A percentile compares a stretch with the other conserved stretches of the same genome.
phyloP scores from a whole-genome alignment of 2,797 vertebrate species.

The Hipposideros larvatus region DNA sequence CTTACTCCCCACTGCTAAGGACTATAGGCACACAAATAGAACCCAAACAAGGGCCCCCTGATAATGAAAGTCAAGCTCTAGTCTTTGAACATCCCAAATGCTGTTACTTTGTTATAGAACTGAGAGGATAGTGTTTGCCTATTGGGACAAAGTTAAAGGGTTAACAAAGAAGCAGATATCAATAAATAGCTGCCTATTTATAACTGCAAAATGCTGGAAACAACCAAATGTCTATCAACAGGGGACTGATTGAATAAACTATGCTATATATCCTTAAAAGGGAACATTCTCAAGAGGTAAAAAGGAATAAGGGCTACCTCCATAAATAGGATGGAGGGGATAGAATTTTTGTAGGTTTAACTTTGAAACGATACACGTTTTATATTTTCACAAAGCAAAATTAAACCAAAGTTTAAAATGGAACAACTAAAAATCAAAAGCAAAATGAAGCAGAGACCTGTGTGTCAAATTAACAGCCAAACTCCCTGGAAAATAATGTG shows the following conservation, averaged over 20 bases:
- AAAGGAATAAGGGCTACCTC: neutral
- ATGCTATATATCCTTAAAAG: neutral
- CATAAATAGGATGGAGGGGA: neutral
- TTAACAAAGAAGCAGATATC: neutral
- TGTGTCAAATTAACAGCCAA: neutral
- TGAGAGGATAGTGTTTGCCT: neutral
- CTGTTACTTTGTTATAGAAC: neutral
- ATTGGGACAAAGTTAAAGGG: conserved; percentile 21
- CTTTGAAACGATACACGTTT: conserved; percentile 36
- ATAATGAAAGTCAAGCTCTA: conserved; percentile 18
- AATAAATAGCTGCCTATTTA: conserved; percentile 36
- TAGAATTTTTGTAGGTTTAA: conserved; percentile 54
- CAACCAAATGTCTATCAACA: conserved; percentile 33
- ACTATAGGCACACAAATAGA: neutral
- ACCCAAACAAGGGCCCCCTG: neutral
- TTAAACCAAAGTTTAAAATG: conserved; percentile 31
- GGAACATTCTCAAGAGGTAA: neutral
- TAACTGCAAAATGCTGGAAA: conserved; percentile 47
- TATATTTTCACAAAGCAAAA: conserved; percentile 46
- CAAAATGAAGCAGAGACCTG: conserved; percentile 47
- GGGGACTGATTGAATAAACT: neutral
- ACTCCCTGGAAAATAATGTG: conserved; percentile 26
- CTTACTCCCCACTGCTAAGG: neutral
- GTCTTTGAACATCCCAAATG: neutral
- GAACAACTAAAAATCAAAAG: conserved; percentile 38